Conservation (phyloP, 2,113 vertebrate species). For the Oreocharis arfaki region DNA sequence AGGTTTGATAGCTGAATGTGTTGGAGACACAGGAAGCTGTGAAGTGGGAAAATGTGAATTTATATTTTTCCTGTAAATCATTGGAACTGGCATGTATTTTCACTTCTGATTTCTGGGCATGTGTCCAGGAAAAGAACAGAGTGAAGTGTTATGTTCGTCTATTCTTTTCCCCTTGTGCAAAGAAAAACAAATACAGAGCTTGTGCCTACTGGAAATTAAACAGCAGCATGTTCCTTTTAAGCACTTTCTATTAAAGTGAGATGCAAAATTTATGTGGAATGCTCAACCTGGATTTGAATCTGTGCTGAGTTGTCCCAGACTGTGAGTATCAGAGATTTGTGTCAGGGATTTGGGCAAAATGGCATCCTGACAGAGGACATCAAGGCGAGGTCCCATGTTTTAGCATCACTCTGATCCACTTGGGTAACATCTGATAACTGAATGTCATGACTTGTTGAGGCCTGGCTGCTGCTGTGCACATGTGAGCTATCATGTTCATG, state of each 20-base stretch:
- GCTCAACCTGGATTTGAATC: not conserved
- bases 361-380: not conserved
- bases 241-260: not conserved
- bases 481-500: not conserved
- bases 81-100: not conserved
- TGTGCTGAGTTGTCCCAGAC: not conserved
- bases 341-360: not conserved
- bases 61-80: conserved; percentile 4
- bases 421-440: not conserved
- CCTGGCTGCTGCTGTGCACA: not conserved
- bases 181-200: not conserved
- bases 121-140: not conserved
- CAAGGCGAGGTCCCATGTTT: not conserved
- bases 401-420: not conserved
- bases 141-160: not conserved
- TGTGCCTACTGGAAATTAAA: not conserved
- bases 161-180: not conserved
- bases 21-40: not conserved
- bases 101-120: conserved; percentile 5
- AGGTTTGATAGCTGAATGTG: not conserved
- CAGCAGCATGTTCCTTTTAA: not conserved
- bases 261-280: not conserved
- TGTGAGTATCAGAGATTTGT: not conserved
- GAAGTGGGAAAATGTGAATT: not conserved
- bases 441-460: not conserved